Percentiles rank a stretch among this genome's conserved stretches.
Evolutionary conservation across 2,888 invertebrate genomes (phyloP).

Genomic region (Schizaphis graminum): DNA sequence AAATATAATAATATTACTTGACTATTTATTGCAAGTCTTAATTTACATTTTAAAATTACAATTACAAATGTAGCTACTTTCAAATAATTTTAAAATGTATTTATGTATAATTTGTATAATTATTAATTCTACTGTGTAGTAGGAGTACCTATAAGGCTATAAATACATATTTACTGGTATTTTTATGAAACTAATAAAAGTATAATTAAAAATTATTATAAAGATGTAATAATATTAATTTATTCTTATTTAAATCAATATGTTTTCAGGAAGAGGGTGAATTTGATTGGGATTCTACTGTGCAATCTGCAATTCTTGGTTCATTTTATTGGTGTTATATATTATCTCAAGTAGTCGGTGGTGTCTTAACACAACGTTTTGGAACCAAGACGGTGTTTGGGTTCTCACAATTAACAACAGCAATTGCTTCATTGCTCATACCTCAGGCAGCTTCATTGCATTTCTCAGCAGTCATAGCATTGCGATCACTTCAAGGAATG

Average conservation of each 20-base stretch:
- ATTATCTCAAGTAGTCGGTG: slow-evolving; percentile 79
- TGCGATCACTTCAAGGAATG: slow-evolving; percentile 79
- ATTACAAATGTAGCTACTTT: neutral
- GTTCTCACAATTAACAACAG: slow-evolving; percentile 80
- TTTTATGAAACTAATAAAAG: neutral
- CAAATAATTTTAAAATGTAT: neutral
- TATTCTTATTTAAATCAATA: slow-evolving; percentile 1
- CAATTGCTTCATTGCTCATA: slow-evolving; percentile 78
- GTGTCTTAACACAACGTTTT: slow-evolving; percentile 79
- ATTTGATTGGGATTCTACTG: slow-evolving; percentile 77
- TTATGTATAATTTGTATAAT: neutral
- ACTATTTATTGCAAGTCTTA: neutral
- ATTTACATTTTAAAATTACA: neutral
- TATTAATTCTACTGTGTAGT: neutral
- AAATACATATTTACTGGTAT: slow-evolving; percentile 1
- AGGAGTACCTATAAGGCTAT: neutral
- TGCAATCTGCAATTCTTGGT: slow-evolving; percentile 78
- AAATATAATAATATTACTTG: neutral
- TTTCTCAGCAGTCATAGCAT: slow-evolving; percentile 75
- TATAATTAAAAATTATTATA: neutral
- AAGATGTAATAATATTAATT: neutral
- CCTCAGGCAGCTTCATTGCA: slow-evolving; percentile 77
- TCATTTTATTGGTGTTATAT: slow-evolving; percentile 84
- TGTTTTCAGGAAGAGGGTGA: slow-evolving; percentile 73
- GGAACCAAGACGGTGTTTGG: slow-evolving; percentile 81